Conservation (phyloP, 35 echinoderm and acorn worm genomes). For the Apostichopus parvimensis region DNA sequence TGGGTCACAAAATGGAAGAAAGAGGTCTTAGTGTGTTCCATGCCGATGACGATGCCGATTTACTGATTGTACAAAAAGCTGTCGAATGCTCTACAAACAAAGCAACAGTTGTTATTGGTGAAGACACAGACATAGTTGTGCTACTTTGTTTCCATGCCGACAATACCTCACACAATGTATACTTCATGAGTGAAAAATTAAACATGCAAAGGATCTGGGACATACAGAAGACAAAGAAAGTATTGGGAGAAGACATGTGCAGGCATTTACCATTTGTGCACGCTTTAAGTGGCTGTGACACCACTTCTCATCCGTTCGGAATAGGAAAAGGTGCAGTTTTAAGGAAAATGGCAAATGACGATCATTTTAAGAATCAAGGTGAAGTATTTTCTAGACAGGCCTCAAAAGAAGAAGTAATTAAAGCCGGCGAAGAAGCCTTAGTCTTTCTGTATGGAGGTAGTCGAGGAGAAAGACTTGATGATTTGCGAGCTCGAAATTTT, state of each 20-base stretch:
- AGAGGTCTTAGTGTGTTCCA: not conserved
- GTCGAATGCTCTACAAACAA: no score
- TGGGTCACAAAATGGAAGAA: slow-evolving; percentile 31
- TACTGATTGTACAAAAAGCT: not conserved
- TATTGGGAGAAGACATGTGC: not conserved
- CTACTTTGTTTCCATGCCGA: slow-evolving; percentile 39
- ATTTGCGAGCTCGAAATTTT: slow-evolving; percentile 41
- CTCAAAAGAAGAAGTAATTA: not conserved
- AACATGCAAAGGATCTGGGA: slow-evolving; percentile 34
- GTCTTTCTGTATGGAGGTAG: slow-evolving; percentile 19
- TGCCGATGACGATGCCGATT: not conserved
- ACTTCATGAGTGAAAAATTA: not conserved
- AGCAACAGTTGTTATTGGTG: slow-evolving; percentile 1
- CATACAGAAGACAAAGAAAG: no score
- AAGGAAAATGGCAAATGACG: no score
- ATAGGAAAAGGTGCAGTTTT: no score
- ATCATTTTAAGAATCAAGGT: no score
- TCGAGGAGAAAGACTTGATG: slow-evolving; percentile 21
- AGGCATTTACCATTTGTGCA: slow-evolving; percentile 44
- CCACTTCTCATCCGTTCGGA: slow-evolving; percentile 38
- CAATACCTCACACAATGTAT: not conserved
- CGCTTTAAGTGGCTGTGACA: slow-evolving; percentile 51
- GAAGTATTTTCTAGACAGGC: slow-evolving; percentile 23
- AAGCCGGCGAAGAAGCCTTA: slow-evolving; percentile 20
- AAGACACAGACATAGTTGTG: slow-evolving; percentile 49